phyloP scores from a whole-genome alignment of 2,797 vertebrate genomes.

The Coracias cyanogaster region DNA sequence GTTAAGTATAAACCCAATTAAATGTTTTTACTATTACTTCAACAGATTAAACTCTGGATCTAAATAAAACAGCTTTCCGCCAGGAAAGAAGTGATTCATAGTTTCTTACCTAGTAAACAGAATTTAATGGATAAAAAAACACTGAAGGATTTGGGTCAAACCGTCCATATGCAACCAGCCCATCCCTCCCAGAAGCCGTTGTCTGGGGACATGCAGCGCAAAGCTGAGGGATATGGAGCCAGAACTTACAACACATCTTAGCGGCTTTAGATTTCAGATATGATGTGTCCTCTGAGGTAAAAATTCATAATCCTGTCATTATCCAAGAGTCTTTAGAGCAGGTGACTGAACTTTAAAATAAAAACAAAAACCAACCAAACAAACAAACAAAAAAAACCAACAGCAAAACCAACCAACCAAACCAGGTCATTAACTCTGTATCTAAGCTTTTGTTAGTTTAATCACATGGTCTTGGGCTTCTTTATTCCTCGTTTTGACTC shows the following conservation, averaged over 20 bases:
- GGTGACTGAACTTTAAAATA: not conserved
- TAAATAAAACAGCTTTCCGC: slow-evolving; percentile 39
- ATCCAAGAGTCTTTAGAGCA: not conserved
- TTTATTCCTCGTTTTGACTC: not conserved
- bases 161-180: not conserved
- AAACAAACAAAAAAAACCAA: not conserved
- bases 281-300: not conserved
- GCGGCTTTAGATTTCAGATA: not conserved
- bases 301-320: not conserved
- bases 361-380: not conserved
- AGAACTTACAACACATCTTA: not conserved
- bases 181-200: not conserved
- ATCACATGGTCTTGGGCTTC: not conserved
- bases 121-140: not conserved
- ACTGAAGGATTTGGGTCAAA: not conserved
- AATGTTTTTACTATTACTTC: slow-evolving; percentile 26
- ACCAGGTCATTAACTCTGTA: not conserved
- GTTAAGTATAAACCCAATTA: slow-evolving; percentile 33
- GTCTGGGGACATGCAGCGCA: not conserved
- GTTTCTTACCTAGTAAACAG: slow-evolving; percentile 5
- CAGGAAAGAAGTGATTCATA: not conserved
- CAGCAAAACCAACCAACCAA: not conserved
- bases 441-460: not conserved
- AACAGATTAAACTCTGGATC: slow-evolving; percentile 43
- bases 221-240: not conserved